Percentiles rank a stretch among this genome's conserved stretches.
Evolutionary conservation across 2,888 invertebrate genomes (phyloP).

Genomic region (Gerosis bhagava): DNA sequence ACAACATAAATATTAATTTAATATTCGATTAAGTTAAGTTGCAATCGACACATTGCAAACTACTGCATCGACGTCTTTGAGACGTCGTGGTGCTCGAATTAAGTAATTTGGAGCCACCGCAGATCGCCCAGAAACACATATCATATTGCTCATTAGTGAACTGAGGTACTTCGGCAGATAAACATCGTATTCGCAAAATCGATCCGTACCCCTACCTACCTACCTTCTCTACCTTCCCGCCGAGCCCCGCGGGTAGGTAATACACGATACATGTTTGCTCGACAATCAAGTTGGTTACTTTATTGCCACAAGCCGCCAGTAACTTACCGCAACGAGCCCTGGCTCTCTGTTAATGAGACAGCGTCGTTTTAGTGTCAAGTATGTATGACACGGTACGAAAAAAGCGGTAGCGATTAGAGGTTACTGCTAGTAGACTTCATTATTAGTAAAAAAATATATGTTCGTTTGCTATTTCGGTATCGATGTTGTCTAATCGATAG

Average conservation of each 20-base stretch:
- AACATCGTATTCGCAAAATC: conserved; percentile 46
- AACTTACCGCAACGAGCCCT: conserved; percentile 70
- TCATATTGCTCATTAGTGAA: conserved; percentile 34
- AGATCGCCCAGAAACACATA: conserved; percentile 29
- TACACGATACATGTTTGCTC: conserved; percentile 53
- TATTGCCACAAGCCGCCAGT: conserved; percentile 61
- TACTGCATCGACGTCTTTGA: conserved; percentile 1
- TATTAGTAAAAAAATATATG: no score
- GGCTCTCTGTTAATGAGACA: conserved; percentile 72
- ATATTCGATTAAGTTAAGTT: conserved; percentile 10
- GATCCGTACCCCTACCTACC: no score
- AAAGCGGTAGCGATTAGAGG: not conserved
- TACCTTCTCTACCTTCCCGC: conserved; percentile 38
- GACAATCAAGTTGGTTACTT: conserved; percentile 70
- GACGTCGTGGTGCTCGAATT: conserved; percentile 38
- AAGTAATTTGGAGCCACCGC: conserved; percentile 44
- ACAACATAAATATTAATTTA: no score
- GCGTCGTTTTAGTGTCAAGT: conserved; percentile 66
- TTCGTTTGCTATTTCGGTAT: no score
- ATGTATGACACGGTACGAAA: conserved; percentile 51
- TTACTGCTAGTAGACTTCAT: no score
- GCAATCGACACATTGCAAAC: conserved; percentile 12
- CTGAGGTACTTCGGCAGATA: conserved; percentile 32
- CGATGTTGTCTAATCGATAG: no score
- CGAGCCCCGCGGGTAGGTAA: conserved; percentile 38